phyloP scores from a whole-genome alignment of 2,888 invertebrate genomes.

The Diaperis boleti region DNA sequence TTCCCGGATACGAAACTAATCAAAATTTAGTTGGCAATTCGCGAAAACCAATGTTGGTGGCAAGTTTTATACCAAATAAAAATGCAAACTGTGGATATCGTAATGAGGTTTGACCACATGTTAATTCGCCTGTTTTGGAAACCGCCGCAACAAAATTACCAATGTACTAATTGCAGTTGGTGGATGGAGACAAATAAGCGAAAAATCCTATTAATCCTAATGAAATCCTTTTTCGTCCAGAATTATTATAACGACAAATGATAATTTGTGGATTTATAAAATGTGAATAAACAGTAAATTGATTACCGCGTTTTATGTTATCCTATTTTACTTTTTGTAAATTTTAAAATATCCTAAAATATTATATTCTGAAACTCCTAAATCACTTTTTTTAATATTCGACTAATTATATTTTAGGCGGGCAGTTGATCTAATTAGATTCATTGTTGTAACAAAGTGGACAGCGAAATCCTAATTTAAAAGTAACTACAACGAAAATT shows the following conservation, averaged over 20 bases:
- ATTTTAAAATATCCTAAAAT: no score
- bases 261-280: no score
- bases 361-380: no score
- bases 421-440: background rate
- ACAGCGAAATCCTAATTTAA: background rate
- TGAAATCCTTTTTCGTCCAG: no score
- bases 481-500: background rate
- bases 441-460: background rate
- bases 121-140: conserved; percentile 20
- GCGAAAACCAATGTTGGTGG: conserved; percentile 3
- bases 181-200: background rate
- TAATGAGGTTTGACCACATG: conserved; percentile 23
- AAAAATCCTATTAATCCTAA: no score
- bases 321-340: no score
- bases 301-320: no score
- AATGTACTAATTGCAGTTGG: background rate
- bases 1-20: conserved; percentile 20
- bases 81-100: conserved; percentile 24
- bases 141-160: background rate
- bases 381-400: no score
- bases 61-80: conserved; percentile 17
- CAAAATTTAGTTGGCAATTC: conserved; percentile 29
- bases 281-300: no score
- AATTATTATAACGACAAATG: no score
- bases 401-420: background rate